Base-by-base conservation (phyloP, 2,113 vertebrate genomes). In the Eidolon helvum region DNA sequence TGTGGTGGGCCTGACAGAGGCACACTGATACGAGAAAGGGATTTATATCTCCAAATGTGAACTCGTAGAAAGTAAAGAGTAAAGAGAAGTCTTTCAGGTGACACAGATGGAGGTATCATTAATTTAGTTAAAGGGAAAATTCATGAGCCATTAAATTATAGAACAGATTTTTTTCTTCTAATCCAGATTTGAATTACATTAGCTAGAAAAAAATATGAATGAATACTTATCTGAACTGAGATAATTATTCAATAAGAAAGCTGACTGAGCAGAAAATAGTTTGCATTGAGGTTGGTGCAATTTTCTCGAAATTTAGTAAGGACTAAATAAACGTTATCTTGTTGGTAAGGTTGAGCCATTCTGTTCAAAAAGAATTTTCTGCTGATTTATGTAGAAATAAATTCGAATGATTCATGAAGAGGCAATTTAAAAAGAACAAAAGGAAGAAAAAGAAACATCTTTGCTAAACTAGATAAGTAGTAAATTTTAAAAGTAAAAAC, bases 401-500 rank as follows among this genome's bases (percentile, higher is more conserved):
- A 85, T 94, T 77, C 59, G 50, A 94, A 85, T 95, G 84, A 97
- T 85, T 92, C 88, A 91, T 71, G 65, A 94, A 92, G 50, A 89
- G 95, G 80, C 59, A 94, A 90, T 97, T 95, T 88, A 26, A 87
- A 80, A 59, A 68, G 71, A 96, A 94, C 79, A 92, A 95, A 93
- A 90, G 24, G 53, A n/a, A 90, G 22, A 55, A 12, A 83, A 85
- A 89, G 59, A 59, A 90, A 90, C 55, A 35, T 92, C 45, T 95
- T 85, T 95, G n/a, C 59, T 92, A 63, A 96, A 71, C 59, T 68
- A 53, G 79, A 87, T 84, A 91, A 84, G 19, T 69, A 94, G 69
- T 86, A 61, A 82, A 88, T 72, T 97, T 88, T 94, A n/a, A 96
- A 95, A 94, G 35, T 86, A 43, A 85, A 97, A 93, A n/a, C 61